A percentile compares a stretch with the other conserved stretches of the same genome.
These are phyloP conservation scores for Molossus molossus DNA, from an alignment of 2,797 vertebrate genomes.

Conservation along the genomic window DNA sequence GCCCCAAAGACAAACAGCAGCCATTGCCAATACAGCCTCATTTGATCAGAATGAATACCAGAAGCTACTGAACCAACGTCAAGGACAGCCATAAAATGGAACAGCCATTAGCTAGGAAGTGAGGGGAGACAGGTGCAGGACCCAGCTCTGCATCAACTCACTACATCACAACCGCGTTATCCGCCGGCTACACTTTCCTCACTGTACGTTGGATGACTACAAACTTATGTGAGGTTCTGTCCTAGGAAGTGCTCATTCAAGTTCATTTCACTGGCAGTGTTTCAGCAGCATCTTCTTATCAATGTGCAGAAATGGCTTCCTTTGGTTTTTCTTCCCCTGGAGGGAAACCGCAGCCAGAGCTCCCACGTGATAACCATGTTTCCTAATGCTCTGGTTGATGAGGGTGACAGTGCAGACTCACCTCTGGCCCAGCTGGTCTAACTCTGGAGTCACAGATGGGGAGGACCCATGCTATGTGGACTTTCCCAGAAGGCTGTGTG, in stretches of 20 bases:
- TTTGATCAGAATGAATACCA: constrained; percentile 49
- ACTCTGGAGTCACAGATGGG: constrained; percentile 57
- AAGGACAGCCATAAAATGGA: neutral
- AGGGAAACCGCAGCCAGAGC: constrained; percentile 42
- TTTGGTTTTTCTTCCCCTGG: constrained; percentile 18
- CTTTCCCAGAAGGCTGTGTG: constrained; percentile 71
- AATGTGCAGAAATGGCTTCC: constrained; percentile 34
- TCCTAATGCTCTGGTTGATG: constrained; percentile 57
- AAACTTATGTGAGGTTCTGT: neutral
- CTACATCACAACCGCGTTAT: neutral
- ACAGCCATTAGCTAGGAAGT: neutral
- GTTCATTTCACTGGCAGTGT: neutral
- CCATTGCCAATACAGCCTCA: neutral
- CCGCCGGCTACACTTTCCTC: neutral
- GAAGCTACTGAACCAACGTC: neutral
- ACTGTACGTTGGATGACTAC: neutral
- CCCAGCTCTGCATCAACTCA: neutral
- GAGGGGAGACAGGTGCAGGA: neutral
- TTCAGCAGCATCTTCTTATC: constrained; percentile 24
- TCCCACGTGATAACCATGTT: constrained; percentile 46
- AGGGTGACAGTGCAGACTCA: constrained; percentile 37
- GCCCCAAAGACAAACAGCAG: neutral
- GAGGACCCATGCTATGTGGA: constrained; percentile 66
- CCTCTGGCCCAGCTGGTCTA: constrained; percentile 58
- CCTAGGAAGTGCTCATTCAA: constrained; percentile 36